A percentile compares a stretch with the other conserved stretches of the same genome.
phyloP scores from a whole-genome alignment of 2,888 invertebrate species.

The Agrochola lota region DNA sequence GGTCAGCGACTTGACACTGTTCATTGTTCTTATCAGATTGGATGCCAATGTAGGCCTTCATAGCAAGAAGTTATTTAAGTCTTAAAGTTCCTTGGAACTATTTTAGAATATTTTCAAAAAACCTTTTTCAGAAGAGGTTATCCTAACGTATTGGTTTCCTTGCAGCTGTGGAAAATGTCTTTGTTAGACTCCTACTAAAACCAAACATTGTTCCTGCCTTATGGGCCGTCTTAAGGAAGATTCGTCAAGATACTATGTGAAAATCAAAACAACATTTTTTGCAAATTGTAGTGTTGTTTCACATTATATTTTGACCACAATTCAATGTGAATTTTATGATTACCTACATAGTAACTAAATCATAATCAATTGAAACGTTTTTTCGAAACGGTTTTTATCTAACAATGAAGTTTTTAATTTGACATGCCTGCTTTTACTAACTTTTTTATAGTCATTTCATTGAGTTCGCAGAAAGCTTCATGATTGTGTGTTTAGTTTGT shows the following conservation, averaged over 20 bases:
- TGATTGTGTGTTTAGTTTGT: neutral
- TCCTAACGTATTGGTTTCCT: neutral
- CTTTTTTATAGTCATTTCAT: neutral
- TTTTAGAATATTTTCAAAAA: neutral
- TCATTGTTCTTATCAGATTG: slow-evolving; percentile 42
- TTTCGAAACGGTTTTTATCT: neutral
- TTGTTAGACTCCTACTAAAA: neutral
- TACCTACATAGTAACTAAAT: neutral
- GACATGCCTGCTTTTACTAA: accelerated
- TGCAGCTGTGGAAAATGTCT: neutral
- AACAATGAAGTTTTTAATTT: neutral
- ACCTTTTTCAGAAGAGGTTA: neutral
- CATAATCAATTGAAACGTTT: neutral
- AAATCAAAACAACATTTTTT: neutral
- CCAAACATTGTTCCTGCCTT: neutral
- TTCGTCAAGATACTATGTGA: too few species aligned
- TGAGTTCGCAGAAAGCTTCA: neutral
- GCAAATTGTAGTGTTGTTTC: neutral
- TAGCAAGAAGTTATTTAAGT: neutral
- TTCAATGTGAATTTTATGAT: neutral
- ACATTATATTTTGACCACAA: neutral
- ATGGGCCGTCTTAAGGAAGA: neutral
- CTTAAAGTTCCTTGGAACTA: neutral
- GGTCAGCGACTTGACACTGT: slow-evolving; percentile 48
- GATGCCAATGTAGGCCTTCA: neutral